These are phyloP conservation scores for Galeopsomyia nigrocyanea DNA, from an alignment of 2,888 invertebrate genomes.

Conservation along the genomic window DNA sequence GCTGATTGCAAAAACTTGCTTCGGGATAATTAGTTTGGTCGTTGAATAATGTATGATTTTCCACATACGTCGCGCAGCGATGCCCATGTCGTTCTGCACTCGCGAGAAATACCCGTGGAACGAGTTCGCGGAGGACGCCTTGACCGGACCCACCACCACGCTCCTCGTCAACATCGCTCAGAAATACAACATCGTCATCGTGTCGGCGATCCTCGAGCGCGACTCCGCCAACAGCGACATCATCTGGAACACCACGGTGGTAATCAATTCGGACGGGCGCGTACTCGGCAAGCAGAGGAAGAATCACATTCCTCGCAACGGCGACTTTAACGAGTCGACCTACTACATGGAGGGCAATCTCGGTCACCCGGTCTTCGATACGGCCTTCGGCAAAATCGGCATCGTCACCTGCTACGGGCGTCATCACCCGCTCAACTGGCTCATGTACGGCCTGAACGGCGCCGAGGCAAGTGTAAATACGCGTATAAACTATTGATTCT, in stretches of 20 bases:
- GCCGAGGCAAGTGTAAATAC: slow-evolving; percentile 76
- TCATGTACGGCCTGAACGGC: slow-evolving; percentile 96
- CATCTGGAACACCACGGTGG: slow-evolving; percentile 96
- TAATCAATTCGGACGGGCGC: slow-evolving; percentile 87
- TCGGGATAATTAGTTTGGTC: too few species aligned
- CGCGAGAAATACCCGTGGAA: slow-evolving; percentile 93
- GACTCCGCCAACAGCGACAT: slow-evolving; percentile 85
- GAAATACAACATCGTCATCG: slow-evolving; percentile 90
- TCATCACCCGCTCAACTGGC: slow-evolving; percentile 98
- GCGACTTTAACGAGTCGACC: slow-evolving; percentile 92
- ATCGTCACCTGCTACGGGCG: slow-evolving; percentile 98
- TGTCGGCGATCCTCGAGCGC: slow-evolving; percentile 94
- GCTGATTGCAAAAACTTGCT: too few species aligned
- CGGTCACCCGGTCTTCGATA: slow-evolving; percentile 94
- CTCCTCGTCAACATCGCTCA: slow-evolving; percentile 82
- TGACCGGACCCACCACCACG: slow-evolving; percentile 85
- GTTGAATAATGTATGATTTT: too few species aligned
- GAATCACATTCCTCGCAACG: slow-evolving; percentile 97
- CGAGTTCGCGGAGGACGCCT: slow-evolving; percentile 93
- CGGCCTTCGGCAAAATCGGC: slow-evolving; percentile 88
- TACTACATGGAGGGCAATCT: slow-evolving; percentile 95
- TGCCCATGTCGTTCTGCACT: slow-evolving; percentile 99
- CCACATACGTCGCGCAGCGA: slow-evolving; percentile 81
- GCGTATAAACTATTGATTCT: too few species aligned
- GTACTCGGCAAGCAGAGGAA: slow-evolving; percentile 92